Base-by-base conservation (phyloP, 2,113 vertebrate genomes). In the Tragelaphus scriptus region DNA sequence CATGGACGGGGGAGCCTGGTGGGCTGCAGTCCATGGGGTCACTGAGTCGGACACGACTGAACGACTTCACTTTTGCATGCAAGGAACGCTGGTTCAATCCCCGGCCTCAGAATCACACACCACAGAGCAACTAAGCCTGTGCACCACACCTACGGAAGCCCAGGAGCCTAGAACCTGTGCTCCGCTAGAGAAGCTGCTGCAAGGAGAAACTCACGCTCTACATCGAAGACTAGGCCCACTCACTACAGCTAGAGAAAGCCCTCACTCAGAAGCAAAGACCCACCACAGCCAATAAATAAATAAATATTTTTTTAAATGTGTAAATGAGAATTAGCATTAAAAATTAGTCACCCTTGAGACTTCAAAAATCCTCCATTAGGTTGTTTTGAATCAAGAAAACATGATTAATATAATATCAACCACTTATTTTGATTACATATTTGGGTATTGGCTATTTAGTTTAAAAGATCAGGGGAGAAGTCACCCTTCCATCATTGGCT, bases 171-270 rank as follows among this genome's bases (percentile, higher is more conserved):
- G n/a, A 71, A 40, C 68, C 19, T 23, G 68, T 12, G 68, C 2
- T 12, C 21, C 2, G 1, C 10, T 12, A 12, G 68, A 23, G 68
- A 40, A 71, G 10, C n/a, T 0, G 1, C 68, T 11, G n/a, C n/a
- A 13, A 13, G 12, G 68, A 36, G n/a, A 71, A 23, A 23, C 5
- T 3, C 68, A 23, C 0, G 10, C 11, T 12, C n/a, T 71, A 3
- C n/a, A 12, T 0, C 0, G 0, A 40, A 40, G 10, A 40, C 68
- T 23, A 23, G 68, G 19, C 68, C 21, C 5, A 0, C 10, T 23
- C 19, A 40, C n/a, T 23, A 6, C 0, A 3, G 0, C 68, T 40
- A 75, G 19, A 40, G 68, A 75, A 40, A 40, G 36, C 68, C 36
- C 5, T 23, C 2, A 6, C 68, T 40, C 68, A 71, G 68, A 71